These are phyloP conservation scores for Pampusana beccarii DNA, from an alignment of 2,113 vertebrate genomes.

Conservation along the genomic window DNA sequence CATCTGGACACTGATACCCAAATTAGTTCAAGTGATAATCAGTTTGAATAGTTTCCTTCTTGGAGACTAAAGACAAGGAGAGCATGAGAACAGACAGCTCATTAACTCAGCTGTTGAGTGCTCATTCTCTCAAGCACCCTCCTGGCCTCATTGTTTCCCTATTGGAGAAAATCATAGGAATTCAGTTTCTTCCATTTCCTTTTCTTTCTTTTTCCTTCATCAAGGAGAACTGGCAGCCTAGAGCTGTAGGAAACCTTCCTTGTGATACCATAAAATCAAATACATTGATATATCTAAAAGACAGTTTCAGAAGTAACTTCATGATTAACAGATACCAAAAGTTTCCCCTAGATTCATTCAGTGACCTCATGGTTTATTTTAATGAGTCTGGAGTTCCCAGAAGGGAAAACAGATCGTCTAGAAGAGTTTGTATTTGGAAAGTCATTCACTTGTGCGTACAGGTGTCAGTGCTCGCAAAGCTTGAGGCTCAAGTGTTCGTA, in stretches of 20 bases:
- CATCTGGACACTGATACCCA: background rate
- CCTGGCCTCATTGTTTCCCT: background rate
- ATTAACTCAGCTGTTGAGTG: background rate
- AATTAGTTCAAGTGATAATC: background rate
- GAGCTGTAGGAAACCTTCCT: background rate
- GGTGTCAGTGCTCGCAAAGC: rapidly evolving
- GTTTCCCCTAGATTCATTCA: background rate
- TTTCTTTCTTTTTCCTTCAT: background rate
- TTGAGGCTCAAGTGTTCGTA: background rate
- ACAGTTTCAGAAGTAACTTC: background rate
- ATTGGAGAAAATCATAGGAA: background rate
- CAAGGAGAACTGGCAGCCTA: background rate
- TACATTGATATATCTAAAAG: background rate
- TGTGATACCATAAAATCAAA: background rate
- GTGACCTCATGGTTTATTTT: background rate
- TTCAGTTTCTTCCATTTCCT: background rate
- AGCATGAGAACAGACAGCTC: background rate
- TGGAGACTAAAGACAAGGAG: background rate
- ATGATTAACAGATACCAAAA: background rate
- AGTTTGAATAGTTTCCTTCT: background rate
- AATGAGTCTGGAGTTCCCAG: background rate
- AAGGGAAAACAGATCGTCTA: background rate
- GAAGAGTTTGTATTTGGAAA: background rate
- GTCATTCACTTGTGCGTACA: background rate
- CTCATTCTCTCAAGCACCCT: background rate